These are phyloP conservation scores for Pelobates fuscus DNA, from an alignment of 2,113 vertebrate genomes.

Conservation along the genomic window DNA sequence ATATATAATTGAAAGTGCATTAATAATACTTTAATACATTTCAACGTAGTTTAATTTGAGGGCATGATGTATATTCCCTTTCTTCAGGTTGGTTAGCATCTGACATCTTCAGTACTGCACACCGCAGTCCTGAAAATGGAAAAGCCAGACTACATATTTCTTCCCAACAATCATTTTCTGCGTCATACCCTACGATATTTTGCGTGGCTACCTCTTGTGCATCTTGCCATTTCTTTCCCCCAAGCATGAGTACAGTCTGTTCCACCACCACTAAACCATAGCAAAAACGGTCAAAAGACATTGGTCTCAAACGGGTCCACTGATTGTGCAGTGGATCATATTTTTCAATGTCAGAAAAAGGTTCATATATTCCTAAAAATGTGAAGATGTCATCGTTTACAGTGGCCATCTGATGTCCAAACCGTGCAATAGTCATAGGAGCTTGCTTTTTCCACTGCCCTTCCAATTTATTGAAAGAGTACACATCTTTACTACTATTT, in stretches of 20 bases:
- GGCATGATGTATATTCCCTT: constrained; percentile 2
- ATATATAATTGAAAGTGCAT: too few species aligned
- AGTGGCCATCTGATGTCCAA: constrained; percentile 85
- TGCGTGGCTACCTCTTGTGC: constrained; percentile 81
- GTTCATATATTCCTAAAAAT: constrained; percentile 90
- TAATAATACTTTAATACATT: too few species aligned
- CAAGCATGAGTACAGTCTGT: constrained; percentile 80
- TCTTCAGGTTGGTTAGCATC: constrained; percentile 55
- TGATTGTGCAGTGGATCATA: constrained; percentile 76
- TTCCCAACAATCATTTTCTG: constrained; percentile 84
- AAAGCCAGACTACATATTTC: constrained; percentile 82
- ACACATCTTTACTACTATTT: constrained; percentile 77
- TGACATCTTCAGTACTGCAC: constrained; percentile 77
- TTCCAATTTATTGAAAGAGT: constrained; percentile 64
- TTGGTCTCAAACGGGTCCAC: constrained; percentile 85
- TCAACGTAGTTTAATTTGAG: constrained; percentile 5
- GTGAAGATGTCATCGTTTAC: constrained; percentile 81
- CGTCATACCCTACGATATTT: constrained; percentile 86
- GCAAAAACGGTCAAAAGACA: constrained; percentile 81
- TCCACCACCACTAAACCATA: constrained; percentile 81
- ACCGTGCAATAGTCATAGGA: constrained; percentile 87
- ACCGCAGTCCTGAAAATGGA: constrained; percentile 84
- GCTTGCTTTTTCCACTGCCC: constrained; percentile 76
- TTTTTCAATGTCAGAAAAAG: constrained; percentile 90
- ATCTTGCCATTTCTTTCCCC: constrained; percentile 87